Conservation (phyloP, 1,140 invertebrate species). For the Temnothorax curvispinosus region DNA sequence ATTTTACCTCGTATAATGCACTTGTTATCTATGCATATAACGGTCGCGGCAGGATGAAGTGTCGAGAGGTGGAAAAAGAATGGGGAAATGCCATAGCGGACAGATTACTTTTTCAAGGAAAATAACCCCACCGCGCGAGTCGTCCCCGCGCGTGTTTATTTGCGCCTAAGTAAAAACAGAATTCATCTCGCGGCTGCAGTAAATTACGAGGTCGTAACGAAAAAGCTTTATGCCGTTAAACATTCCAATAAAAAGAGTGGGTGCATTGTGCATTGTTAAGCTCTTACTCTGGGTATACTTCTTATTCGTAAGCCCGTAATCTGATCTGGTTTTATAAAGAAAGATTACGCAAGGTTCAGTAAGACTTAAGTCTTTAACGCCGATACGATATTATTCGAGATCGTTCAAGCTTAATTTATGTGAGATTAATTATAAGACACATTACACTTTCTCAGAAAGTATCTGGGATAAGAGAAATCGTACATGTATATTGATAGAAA, state of each 20-base stretch:
- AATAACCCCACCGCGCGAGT: conserved; percentile 37
- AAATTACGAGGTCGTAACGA: conserved; percentile 31
- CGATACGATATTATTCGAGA: neutral
- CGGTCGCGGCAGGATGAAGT: conserved; percentile 50
- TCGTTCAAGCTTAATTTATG: neutral
- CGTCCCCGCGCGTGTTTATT: conserved; percentile 25
- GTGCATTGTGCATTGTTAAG: conserved; percentile 22
- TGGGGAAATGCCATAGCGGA: conserved; percentile 36
- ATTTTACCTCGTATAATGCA: conserved; percentile 81
- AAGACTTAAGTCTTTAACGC: conserved; percentile 20
- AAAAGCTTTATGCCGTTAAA: conserved; percentile 5
- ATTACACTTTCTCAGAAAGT: neutral
- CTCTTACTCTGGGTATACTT: neutral
- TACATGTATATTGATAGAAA: neutral
- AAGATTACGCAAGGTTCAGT: neutral
- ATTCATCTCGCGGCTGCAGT: conserved; percentile 32
- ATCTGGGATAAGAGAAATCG: neutral
- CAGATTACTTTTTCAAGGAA: conserved; percentile 57
- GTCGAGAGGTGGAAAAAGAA: conserved; percentile 54
- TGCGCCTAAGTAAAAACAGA: conserved; percentile 48
- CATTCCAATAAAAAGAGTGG: conserved; percentile 19
- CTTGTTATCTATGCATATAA: conserved; percentile 78
- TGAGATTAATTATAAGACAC: neutral
- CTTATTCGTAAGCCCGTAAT: conserved; percentile 7
- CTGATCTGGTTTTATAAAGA: conserved; percentile 25